Conservation (phyloP, 2,888 invertebrate species). For the Hartigia nigra region DNA sequence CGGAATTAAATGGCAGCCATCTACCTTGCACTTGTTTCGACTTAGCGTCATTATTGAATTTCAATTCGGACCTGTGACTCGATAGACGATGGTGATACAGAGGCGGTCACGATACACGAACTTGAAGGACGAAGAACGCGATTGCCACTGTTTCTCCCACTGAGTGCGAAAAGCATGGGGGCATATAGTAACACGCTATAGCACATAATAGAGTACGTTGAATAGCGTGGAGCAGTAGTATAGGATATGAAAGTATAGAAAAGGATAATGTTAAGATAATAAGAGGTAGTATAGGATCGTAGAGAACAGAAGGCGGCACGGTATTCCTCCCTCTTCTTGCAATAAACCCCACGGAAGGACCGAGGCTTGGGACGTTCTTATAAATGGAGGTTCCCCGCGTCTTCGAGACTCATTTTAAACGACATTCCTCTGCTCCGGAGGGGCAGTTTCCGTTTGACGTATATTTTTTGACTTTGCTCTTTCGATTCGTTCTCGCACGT, state of each 20-base stretch:
- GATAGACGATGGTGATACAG: background rate
- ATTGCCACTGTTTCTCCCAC: conserved; percentile 27
- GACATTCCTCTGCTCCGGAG: conserved; percentile 51
- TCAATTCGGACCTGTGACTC: background rate
- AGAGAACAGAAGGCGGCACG: background rate
- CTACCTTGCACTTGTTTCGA: background rate
- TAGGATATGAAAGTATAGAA: background rate
- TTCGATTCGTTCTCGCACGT: background rate
- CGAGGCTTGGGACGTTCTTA: conserved; percentile 62
- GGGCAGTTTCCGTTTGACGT: conserved; percentile 15
- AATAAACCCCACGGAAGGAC: conserved; percentile 45
- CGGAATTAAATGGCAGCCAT: background rate
- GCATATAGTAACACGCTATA: background rate
- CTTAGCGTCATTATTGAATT: background rate
- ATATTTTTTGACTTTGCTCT: background rate
- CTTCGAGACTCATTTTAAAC: conserved; percentile 53
- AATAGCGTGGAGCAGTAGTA: background rate
- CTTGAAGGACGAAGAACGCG: conserved; percentile 53
- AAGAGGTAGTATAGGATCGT: background rate
- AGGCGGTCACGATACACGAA: conserved; percentile 21
- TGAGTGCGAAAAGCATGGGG: background rate
- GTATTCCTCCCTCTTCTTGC: conserved; percentile 31
- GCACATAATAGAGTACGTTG: background rate
- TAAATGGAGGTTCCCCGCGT: conserved; percentile 56
- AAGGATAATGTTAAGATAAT: background rate